A percentile compares a stretch with the other conserved stretches of the same genome.
Conservation (phyloP, 2,113 vertebrate species). For the Delphinus delphis region DNA sequence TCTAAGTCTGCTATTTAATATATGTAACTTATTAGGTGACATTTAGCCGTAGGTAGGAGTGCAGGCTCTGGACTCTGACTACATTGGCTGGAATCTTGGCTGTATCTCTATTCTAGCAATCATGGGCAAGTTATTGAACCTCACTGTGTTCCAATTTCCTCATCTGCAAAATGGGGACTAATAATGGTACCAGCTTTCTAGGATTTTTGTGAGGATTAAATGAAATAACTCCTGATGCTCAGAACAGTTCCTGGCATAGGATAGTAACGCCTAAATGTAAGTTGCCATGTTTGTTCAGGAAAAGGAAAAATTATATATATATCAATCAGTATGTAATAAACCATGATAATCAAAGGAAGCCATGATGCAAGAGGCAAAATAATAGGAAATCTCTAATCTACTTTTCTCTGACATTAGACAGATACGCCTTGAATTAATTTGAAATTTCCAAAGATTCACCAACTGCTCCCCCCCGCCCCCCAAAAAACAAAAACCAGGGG, state of each 20-base stretch:
- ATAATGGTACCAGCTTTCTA: not conserved
- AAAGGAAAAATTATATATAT: not conserved
- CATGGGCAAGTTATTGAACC: not conserved
- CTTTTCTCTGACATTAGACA: not conserved
- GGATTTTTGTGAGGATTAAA: not conserved
- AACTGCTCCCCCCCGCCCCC: too few species aligned
- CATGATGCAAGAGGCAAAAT: not conserved
- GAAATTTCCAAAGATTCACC: not conserved
- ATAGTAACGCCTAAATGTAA: not conserved
- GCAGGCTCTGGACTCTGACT: not conserved
- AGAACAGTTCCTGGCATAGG: not conserved
- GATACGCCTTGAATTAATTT: not conserved
- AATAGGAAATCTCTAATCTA: not conserved
- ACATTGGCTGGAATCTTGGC: not conserved
- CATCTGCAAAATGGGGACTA: not conserved
- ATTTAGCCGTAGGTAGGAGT: not conserved
- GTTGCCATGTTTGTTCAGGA: not conserved
- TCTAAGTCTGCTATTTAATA: not conserved
- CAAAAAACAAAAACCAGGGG: too few species aligned
- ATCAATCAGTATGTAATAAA: not conserved
- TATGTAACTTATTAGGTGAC: not conserved
- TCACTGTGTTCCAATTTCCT: not conserved
- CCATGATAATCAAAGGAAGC: not conserved
- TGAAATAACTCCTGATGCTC: not conserved
- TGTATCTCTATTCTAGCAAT: not conserved